Percentiles rank a stretch among this genome's conserved stretches.
phyloP scores from a whole-genome alignment of 2,797 vertebrate species.

The Mus minutoides region DNA sequence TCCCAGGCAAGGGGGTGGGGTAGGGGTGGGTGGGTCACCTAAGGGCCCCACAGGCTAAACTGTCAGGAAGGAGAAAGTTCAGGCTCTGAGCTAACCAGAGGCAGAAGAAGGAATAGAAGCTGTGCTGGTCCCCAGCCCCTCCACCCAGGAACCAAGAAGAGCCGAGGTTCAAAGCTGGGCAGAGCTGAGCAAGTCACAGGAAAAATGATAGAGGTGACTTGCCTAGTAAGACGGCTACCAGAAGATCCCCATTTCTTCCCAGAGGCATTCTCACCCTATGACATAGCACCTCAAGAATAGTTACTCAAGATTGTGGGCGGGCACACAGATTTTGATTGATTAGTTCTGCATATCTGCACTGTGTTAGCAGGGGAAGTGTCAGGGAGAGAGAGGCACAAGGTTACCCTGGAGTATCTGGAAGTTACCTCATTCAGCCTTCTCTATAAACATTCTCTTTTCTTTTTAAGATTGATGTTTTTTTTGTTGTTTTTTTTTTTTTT shows the following conservation, averaged over 20 bases:
- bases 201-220: constrained; percentile 41
- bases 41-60: constrained; percentile 50
- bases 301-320: not conserved
- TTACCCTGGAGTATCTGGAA: not conserved
- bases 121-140: not conserved
- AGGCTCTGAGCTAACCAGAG: constrained; percentile 41
- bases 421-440: constrained; percentile 30
- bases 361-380: not conserved
- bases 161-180: constrained; percentile 11
- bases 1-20: constrained; percentile 16
- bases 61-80: constrained; percentile 62
- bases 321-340: constrained; percentile 26
- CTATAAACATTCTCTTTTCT: not conserved
- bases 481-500: not conserved
- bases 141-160: not conserved
- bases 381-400: not conserved
- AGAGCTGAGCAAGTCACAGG: constrained; percentile 26
- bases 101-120: not conserved
- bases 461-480: not conserved
- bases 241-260: not conserved
- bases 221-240: not conserved
- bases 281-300: not conserved
- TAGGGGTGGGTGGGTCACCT: constrained; percentile 41
- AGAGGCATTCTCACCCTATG: not conserved
- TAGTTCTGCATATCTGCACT: not conserved